Base-by-base conservation (phyloP, 2,797 vertebrate genomes). In the Leucoraja ocellata region DNA sequence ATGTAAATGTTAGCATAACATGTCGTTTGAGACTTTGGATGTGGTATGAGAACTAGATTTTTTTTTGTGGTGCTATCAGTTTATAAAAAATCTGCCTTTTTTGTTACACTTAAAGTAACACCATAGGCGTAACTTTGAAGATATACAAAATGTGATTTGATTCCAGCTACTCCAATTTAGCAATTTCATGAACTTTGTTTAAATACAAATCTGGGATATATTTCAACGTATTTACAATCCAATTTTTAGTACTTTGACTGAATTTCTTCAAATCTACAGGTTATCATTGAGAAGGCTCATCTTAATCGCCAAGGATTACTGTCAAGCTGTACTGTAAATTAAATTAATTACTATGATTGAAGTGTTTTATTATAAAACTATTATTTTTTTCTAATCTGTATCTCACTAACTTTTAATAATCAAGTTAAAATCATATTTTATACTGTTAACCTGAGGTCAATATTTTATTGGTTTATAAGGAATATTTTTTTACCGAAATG, bases 351-450 rank as follows among this genome's bases (percentile, higher is more conserved):
- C 32, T 39, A 11, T 71, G 68, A 71, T 92, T 46, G 28, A 74
- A n/a, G 11, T 25, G 36, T 92, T 39, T 92, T 68, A 88, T 88
- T 92, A 11, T 39, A 76, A 39, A 76, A 74, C 58, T 74, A 76
- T 58, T 25, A 68, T 46, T 46, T 46, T 46, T 58, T 68, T 76
- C 23, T 11, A 74, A 54, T 74, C 23, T 92, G 90, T 25, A 25
- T 76, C 46, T 92, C 16, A 73, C 5, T 92, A 71, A 76, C 39
- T 76, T 91, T 92, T 92, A 76, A 92, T 68, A 92, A 92, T 74
- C 4, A 92, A 58, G 36, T 76, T 46, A 23, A 65, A 88, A 8
- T 74, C 13, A 5, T 76, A 23, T n/a, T 92, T 92, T 76, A 13
- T 92, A 14, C 78, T 68, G 28, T 88, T 32, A 88, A 36, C 8